Conservation (phyloP, 2,797 vertebrate species). For the Parambassis ranga region DNA sequence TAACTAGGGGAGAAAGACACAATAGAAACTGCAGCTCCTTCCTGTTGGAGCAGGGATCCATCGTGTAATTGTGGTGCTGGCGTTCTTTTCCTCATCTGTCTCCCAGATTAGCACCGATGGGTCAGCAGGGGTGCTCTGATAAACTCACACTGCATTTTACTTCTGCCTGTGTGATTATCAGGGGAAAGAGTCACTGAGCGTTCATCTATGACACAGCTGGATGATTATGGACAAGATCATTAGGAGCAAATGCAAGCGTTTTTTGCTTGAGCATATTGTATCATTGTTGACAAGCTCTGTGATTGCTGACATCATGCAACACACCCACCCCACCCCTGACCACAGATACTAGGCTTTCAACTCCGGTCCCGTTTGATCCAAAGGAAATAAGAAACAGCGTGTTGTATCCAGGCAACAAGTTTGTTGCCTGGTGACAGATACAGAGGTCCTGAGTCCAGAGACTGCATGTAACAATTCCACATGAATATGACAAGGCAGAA, state of each 20-base stretch:
- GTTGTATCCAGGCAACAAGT: constrained; percentile 82
- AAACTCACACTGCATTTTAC: constrained; percentile 11
- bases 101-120: constrained; percentile 26
- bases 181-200: background rate
- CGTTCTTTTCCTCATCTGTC: background rate
- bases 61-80: background rate
- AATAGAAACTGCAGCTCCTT: background rate
- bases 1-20: background rate
- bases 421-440: constrained; percentile 83
- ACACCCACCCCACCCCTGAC: background rate
- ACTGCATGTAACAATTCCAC: constrained; percentile 45
- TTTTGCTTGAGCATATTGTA: background rate
- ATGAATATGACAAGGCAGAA: constrained; percentile 55
- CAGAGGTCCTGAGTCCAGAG: constrained; percentile 73
- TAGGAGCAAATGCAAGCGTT: background rate
- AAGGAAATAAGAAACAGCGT: constrained; percentile 65
- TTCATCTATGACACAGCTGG: background rate
- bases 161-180: constrained; percentile 8
- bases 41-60: background rate
- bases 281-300: constrained; percentile 8
- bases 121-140: constrained; percentile 3
- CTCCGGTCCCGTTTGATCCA: constrained; percentile 57
- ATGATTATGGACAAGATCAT: background rate
- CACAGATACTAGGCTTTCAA: constrained; percentile 54
- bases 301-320: constrained; percentile 25